Evolutionary conservation across 2,797 vertebrate genomes (phyloP), one percentile per base, ranked within the genome.

Genomic region (Vespertilio murinus): DNA sequence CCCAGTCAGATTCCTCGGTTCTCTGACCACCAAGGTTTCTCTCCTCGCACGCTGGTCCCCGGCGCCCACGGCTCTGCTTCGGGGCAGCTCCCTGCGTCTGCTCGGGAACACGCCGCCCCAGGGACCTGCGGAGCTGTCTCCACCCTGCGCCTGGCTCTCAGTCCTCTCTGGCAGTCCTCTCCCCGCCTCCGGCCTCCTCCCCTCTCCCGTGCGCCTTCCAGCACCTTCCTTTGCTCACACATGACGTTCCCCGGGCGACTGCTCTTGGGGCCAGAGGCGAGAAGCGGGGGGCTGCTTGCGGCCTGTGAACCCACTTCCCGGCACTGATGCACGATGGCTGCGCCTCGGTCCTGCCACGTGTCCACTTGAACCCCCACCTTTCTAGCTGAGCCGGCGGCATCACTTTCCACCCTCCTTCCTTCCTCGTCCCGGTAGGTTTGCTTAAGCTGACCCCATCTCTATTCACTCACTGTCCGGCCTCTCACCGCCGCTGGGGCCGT

Each of bases 331-430:
- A 2, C 28, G 14, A 0, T 0, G 30, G 0, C 3, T 4, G 12
- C 1, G 7, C 56, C 6, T 70, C 12, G 0, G 0, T 33, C 18
- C 25, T 18, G 47, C 75, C 4, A 0, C 8, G 13, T 17, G 23
- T 30, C 30, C 35, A 0, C 52, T 52, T 2, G 45, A 40, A 0
- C 33, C n/a, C 23, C 33, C 30, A 38, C 0, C 33, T 5, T 10
- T 8, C 4, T 0, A 6, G 17, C 25, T 7, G 12, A 45, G 11
- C 14, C 1, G 3, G 52, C 30, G 4, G 45, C 1, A 1, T 5
- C 2, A 0, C 49, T 7, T 35, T 25, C 13, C 40, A 0, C 38
- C 38, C 30, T 56, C 22, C 54, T 56, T 25, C 25, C 54, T 56
- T 25, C 23, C 54, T 45, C 16, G 17, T 64, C 20, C 14, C 6